Evolutionary conservation across 2,888 invertebrate genomes (phyloP).

Genomic region (Hydraecia micacea): DNA sequence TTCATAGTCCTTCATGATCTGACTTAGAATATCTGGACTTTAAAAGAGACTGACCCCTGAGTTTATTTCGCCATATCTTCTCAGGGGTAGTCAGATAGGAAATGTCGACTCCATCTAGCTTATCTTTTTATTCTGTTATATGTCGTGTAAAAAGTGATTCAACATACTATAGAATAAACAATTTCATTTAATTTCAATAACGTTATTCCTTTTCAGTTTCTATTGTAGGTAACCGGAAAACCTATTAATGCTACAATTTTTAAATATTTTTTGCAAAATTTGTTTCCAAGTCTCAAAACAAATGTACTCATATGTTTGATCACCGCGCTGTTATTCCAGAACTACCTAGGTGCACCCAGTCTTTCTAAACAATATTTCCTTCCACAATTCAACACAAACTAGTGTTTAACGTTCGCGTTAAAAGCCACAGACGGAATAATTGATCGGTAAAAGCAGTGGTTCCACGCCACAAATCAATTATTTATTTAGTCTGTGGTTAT

Average conservation of each 20-base stretch:
- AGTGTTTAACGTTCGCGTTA: slow-evolving; percentile 43
- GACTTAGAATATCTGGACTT: too few relatives aligned
- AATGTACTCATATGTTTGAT: not conserved
- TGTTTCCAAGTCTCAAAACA: not conserved
- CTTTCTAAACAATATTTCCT: slow-evolving; percentile 11
- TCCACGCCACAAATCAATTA: slow-evolving; percentile 64
- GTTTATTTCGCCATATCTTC: not conserved
- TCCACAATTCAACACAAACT: slow-evolving; percentile 9
- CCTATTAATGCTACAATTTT: too few relatives aligned
- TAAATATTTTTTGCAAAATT: not conserved
- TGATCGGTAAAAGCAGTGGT: slow-evolving; percentile 55
- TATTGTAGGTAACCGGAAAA: not conserved
- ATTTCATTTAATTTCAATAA: not conserved
- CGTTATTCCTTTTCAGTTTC: not conserved
- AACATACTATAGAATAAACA: not conserved
- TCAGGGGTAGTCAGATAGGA: not conserved
- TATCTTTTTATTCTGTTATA: not conserved
- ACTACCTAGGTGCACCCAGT: too few relatives aligned
- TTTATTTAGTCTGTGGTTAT: slow-evolving; percentile 65
- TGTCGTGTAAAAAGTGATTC: not conserved
- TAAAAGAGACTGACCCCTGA: not conserved
- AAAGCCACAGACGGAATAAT: slow-evolving; percentile 63
- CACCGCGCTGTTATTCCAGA: not conserved
- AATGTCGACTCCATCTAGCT: not conserved
- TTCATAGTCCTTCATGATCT: too few relatives aligned